phyloP scores from a whole-genome alignment of 2,113 vertebrate species.

The Muntiacus muntjak region DNA sequence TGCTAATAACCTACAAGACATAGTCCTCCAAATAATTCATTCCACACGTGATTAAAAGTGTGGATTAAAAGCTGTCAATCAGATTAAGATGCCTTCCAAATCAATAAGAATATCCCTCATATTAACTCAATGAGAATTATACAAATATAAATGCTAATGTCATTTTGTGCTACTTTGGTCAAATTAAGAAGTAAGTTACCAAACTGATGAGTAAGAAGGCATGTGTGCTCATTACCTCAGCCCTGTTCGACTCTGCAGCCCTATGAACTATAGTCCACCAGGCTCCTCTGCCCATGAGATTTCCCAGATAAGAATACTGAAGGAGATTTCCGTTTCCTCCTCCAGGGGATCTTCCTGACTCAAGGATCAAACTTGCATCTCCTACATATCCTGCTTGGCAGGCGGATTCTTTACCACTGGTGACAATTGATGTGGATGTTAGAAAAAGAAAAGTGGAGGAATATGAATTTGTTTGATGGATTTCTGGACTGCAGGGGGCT shows the following conservation, averaged over 20 bases:
- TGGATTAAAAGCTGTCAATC: not conserved
- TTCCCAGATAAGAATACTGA: not conserved
- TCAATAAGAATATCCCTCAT: not conserved
- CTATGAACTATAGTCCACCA: not conserved
- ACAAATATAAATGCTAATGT: not conserved
- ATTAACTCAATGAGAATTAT: not conserved
- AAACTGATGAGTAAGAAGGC: not conserved
- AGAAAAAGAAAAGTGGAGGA: not conserved
- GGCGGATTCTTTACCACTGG: not conserved
- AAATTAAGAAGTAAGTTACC: not conserved
- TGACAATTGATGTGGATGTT: not conserved
- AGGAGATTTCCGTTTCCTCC: not conserved
- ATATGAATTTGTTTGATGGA: not conserved
- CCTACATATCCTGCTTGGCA: not conserved
- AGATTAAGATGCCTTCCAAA: not conserved
- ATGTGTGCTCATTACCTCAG: rapidly evolving
- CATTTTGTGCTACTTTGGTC: not conserved
- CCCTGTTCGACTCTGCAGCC: not conserved
- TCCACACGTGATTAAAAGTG: not conserved
- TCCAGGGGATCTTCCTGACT: not conserved
- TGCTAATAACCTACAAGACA: not conserved
- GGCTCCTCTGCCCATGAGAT: not conserved
- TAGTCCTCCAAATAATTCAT: not conserved
- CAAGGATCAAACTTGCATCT: not conserved
- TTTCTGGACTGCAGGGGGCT: not conserved